Base-by-base conservation (phyloP, 2,797 vertebrate species). In the Todus mexicanus region DNA sequence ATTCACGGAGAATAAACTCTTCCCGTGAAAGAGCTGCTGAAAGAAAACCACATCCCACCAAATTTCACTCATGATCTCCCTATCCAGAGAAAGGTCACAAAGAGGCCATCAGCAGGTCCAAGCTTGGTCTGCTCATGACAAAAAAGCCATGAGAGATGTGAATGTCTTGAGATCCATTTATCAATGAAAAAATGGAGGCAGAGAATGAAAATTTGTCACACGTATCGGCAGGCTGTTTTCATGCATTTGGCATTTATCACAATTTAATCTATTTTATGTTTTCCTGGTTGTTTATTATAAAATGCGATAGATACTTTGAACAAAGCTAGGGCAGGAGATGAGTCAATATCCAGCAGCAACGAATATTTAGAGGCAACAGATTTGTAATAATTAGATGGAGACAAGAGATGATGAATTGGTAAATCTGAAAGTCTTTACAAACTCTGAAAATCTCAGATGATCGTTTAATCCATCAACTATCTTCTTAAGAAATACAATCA, bases 371-470 rank as follows among this genome's bases (percentile, higher is more conserved):
- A 95, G 88, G 77, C 84, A 96, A 91, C 83, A 96, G 96, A 96
- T 93, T 92, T 95, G 91, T 96, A 92, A 95, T 92, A 95, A 94
- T 94, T 95, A 96, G 96, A 96, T 13, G 38, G 74, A 95, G 92
- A 91, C 82, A 91, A 69, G 89, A 73, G 83, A 95, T 95, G 95
- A 95, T 93, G 92, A 96, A 96, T 88, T 84, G 89, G 95, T 95
- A 96, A 96, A 91, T 93, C 96, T 95, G 91, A 95, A 96, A 94
- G 89, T 88, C 93, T 93, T 95, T 94, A 81, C 91, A 84, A 95
- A 96, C 93, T 95, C 95, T 48, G 89, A 96, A 96, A 96, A 96
- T 96, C 96, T 96, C 95, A 95, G 95, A 92, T 96, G 91, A 96
- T 94, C 92, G 6, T 69, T 96, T 96, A 94, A 96, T 96, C 94